Base-by-base conservation (phyloP, 2,888 invertebrate genomes). In the Drosophila mimica region DNA sequence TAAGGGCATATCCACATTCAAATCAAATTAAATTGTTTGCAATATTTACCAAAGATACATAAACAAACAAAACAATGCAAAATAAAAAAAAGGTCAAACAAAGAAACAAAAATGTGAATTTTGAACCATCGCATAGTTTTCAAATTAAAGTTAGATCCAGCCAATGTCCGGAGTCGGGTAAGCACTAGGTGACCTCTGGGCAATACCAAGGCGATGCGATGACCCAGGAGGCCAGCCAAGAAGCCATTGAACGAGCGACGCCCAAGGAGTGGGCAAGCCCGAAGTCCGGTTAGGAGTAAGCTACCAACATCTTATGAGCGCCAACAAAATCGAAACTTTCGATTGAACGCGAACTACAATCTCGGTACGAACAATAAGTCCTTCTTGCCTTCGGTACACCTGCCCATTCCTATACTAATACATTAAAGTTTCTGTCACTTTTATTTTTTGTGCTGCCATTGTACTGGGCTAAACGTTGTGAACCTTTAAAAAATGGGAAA, bases 301-400 rank as follows among this genome's bases (percentile, higher is more conserved):
- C 54, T 34, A 54, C 33, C 36, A 78, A 57, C 70, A 72, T 76
- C 83, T 78, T 76, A 82, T 77, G 76, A 79, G 75, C 66, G 62
- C 61, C 70, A 81, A 76, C 76, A 82, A 85, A 87, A 87, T 87
- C 78, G 82, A 85, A 88, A 89, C 81, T 88, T 88, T 88, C 89
- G 87, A 88, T 88, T 89, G 87, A 88, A 88, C 80, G 85, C 85
- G 85, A 88, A 82, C 89, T 85, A 74, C 83, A 89, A 83, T 80
- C 81, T 86, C 76, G 61, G 67, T 40, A 52, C 15, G 52, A 70
- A 65, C 64, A 65, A 53, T 66, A 64, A 65, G 74, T 79, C 49
- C 80, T 63, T 70, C 64, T 74, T 67, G 54, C 63, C 31, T 61
- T 63, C 54, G 66, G 64, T 52, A 69, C 77, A 66, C 71, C 74